These are phyloP conservation scores for Megaceryle alcyon DNA, from an alignment of 2,797 vertebrate species.

Conservation along the genomic window DNA sequence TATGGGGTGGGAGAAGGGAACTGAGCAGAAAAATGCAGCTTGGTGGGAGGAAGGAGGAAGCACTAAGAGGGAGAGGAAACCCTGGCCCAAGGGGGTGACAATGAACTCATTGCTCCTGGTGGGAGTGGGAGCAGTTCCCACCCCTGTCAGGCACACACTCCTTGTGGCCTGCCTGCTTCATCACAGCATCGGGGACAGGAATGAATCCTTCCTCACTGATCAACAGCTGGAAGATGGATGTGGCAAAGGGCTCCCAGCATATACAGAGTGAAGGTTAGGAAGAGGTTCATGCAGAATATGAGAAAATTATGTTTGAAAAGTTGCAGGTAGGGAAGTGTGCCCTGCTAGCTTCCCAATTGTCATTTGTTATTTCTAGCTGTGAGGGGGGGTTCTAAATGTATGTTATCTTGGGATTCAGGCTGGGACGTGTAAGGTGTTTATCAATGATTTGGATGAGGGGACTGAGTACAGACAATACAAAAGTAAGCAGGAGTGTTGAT, in stretches of 20 bases:
- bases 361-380: not conserved
- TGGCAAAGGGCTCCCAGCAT: not conserved
- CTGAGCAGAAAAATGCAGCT: not conserved
- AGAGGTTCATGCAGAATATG: not conserved
- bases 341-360: too few relatives aligned
- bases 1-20: not conserved
- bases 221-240: not conserved
- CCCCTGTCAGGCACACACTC: accelerated
- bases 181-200: not conserved
- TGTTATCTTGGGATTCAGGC: not conserved
- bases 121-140: not conserved
- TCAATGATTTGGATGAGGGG: too few relatives aligned
- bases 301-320: not conserved
- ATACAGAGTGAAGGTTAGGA: not conserved
- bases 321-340: not conserved
- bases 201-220: not conserved
- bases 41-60: not conserved
- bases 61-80: not conserved
- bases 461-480: too few relatives aligned
- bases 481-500: too few relatives aligned
- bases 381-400: not conserved
- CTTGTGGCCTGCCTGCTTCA: not conserved
- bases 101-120: not conserved
- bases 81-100: not conserved
- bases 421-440: not conserved